A percentile compares a stretch with the other conserved stretches of the same genome.
phyloP scores from a whole-genome alignment of 2,888 invertebrate species.

The Hofmannophila pseudospretella region DNA sequence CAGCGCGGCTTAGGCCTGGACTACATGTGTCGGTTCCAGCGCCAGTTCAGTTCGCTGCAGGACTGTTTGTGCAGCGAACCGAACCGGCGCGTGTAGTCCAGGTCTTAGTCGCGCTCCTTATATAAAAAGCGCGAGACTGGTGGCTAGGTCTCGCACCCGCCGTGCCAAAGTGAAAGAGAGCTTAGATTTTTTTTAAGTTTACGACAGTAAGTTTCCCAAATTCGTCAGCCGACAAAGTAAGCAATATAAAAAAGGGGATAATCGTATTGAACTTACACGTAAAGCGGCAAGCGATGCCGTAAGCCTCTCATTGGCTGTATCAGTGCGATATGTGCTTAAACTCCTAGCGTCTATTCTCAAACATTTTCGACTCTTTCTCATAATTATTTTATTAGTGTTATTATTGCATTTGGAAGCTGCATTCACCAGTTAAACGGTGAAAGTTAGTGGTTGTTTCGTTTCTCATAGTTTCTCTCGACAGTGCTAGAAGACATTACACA shows the following conservation, averaged over 20 bases:
- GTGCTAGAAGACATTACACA: slow-evolving; percentile 66
- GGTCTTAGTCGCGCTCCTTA: too few species aligned
- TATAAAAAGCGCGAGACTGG: too few species aligned
- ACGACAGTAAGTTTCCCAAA: too few species aligned
- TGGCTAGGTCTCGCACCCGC: too few species aligned
- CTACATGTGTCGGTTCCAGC: too few species aligned
- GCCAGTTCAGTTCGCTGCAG: too few species aligned
- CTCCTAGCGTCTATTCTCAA: slow-evolving; percentile 21
- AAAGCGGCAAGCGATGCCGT: slow-evolving; percentile 73
- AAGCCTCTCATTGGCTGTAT: slow-evolving; percentile 47
- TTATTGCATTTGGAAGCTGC: slow-evolving; percentile 61
- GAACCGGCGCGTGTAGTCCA: too few species aligned
- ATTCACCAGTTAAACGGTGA: slow-evolving; percentile 61
- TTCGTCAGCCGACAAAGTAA: slow-evolving; percentile 52
- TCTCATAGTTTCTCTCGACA: slow-evolving; percentile 30
- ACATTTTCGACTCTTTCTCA: slow-evolving; percentile 21
- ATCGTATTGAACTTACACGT: slow-evolving; percentile 47
- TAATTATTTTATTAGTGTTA: slow-evolving; percentile 35
- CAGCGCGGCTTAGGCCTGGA: too few species aligned
- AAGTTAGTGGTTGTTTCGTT: slow-evolving; percentile 49
- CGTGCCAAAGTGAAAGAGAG: too few species aligned
- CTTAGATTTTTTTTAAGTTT: too few species aligned
- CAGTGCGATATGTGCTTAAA: slow-evolving; percentile 61
- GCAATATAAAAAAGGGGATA: slow-evolving; percentile 35
- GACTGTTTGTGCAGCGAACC: too few species aligned